A percentile compares a stretch with the other conserved stretches of the same genome.
Evolutionary conservation across 64 coral and sea anemone genomes (phyloP).

Genomic region (Platygyra sinensis): DNA sequence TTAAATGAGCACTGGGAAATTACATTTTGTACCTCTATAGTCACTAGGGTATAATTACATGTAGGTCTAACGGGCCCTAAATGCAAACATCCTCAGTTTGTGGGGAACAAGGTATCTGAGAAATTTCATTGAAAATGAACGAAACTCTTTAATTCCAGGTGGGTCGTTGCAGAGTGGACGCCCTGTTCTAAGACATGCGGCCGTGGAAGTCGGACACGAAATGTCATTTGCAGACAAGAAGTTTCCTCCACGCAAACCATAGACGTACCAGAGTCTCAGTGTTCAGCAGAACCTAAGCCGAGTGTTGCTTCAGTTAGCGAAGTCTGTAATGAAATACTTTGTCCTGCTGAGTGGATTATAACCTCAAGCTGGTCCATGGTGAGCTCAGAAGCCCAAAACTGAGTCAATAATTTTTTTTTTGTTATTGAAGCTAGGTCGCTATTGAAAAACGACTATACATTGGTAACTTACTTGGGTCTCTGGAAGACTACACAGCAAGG

Average conservation of each 20-base stretch:
- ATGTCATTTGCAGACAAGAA: slow-evolving; percentile 58
- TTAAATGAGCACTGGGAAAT: no score
- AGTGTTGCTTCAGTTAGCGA: not conserved
- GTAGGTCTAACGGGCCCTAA: no score
- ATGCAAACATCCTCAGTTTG: no score
- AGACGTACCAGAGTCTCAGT: not conserved
- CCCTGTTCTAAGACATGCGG: slow-evolving; percentile 83
- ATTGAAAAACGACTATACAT: no score
- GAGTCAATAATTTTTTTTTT: no score
- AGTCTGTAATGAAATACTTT: not conserved
- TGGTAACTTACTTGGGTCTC: no score
- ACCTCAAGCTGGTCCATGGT: slow-evolving; percentile 1
- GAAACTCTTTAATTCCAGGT: slow-evolving; percentile 10
- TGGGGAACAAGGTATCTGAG: no score
- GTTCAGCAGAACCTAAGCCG: not conserved
- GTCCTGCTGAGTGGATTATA: slow-evolving; percentile 4
- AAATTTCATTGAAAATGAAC: not conserved
- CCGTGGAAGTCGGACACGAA: slow-evolving; percentile 54
- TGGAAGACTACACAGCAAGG: no score
- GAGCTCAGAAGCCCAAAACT: not conserved
- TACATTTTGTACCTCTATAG: no score
- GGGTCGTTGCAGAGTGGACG: slow-evolving; percentile 58
- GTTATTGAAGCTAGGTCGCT: no score
- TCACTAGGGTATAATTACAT: no score
- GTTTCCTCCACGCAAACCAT: not conserved